Evolutionary conservation across 2,113 vertebrate genomes (phyloP).

Genomic region (Petromus typicus): DNA sequence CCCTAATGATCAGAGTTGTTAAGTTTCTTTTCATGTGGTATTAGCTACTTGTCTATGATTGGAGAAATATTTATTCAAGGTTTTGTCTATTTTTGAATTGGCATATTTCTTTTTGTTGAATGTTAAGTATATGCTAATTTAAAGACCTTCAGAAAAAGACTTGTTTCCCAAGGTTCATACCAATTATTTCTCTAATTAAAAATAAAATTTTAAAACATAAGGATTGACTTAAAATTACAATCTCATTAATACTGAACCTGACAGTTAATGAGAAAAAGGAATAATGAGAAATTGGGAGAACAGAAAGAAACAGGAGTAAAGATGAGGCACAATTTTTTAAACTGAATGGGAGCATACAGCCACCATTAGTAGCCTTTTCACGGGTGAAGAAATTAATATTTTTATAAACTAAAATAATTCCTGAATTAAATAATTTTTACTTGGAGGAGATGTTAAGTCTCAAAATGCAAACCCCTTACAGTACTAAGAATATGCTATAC

Average conservation of each 20-base stretch:
- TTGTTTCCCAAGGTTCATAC: neutral
- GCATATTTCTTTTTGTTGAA: neutral
- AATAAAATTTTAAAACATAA: constrained; percentile 48
- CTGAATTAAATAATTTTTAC: neutral
- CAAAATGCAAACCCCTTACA: neutral
- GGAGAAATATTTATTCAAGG: neutral
- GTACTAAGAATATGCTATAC: neutral
- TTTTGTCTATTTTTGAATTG: neutral
- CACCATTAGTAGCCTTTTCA: neutral
- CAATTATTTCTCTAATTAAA: constrained; percentile 51
- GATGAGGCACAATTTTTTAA: neutral
- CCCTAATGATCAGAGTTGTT: neutral
- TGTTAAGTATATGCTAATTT: neutral
- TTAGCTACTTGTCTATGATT: neutral
- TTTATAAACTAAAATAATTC: neutral
- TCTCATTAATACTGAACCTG: neutral
- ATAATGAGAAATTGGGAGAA: neutral
- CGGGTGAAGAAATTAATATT: neutral
- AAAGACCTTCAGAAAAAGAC: neutral
- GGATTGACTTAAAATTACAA: neutral
- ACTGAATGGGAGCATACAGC: neutral
- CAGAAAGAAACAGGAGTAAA: neutral
- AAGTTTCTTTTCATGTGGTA: neutral
- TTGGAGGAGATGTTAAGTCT: neutral
- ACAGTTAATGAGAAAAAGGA: neutral